Base-by-base conservation (phyloP, 2,113 vertebrate genomes). In the Cyanoliseus patagonus region DNA sequence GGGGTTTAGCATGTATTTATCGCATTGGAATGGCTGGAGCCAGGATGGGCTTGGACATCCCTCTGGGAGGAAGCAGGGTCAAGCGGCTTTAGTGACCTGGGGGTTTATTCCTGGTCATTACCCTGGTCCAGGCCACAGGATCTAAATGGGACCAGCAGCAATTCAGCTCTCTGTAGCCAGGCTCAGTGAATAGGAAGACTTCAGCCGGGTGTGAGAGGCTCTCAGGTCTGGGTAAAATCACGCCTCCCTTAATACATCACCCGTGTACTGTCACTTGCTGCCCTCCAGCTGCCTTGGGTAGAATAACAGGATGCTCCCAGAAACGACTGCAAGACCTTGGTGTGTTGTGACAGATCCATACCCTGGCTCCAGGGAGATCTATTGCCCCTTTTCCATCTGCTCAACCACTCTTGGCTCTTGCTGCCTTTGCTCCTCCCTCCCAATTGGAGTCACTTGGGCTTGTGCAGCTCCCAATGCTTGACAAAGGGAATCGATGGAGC, bases 251-350 rank as follows among this genome's bases (percentile, higher is more conserved):
- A 76, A 24, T 41, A 17, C 39, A 31, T 69, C 7, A 3, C 78
- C 33, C 61, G 87, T 96, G 37, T 18, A 37, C 88, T 97, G 93
- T 97, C 83, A 70, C 33, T 81, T 90, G 64, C 92, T 93, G 96
- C 98, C 98, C 98, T 96, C 98, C 97, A 80, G 94, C 96, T 98
- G 91, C 47, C 28, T 28, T 79, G 63, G 61, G 42, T 31, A 79
- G 86, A 89, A 96, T 46, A 44, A 91, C 94, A 96, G 66, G 30
- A 68, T 79, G 59, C 20, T 61, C 8, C 28, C 47, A 68, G 59
- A 27, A 55, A 25, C 24, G 72, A 15, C 63, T 51, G 41, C 44
- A 25, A 31, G 76, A 28, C 39, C 42, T 27, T 31, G 44, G 16
- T 31, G 70, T 30, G 12, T 0, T 68, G 10, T 22, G 70, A 61